Evolutionary conservation across 2,888 invertebrate genomes (phyloP).

Genomic region (Drosophila acutilabella): DNA sequence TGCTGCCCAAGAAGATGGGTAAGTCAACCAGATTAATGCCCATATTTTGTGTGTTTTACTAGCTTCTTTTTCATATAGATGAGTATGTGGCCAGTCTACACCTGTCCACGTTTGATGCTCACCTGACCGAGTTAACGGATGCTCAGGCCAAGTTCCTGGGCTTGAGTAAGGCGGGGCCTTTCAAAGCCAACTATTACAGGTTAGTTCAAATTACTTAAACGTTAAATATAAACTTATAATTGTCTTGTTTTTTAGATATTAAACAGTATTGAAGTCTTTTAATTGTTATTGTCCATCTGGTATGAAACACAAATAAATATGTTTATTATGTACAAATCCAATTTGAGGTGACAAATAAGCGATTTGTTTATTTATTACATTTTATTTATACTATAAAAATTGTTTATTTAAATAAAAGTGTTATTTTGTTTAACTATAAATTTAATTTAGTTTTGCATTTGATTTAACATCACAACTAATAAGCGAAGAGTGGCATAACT

Average conservation of each 20-base stretch:
- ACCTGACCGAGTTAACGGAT: slow-evolving; percentile 96
- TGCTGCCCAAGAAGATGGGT: slow-evolving; percentile 99
- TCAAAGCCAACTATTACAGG: slow-evolving; percentile 99
- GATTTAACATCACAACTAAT: too few species aligned
- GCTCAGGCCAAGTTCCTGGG: slow-evolving; percentile 98
- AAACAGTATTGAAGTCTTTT: slow-evolving; percentile 43
- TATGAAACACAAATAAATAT: slow-evolving; percentile 28
- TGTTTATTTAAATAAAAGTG: slow-evolving; percentile 3
- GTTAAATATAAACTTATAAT: background rate
- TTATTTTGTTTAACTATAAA: background rate
- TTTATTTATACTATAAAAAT: background rate
- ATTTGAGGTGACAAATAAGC: slow-evolving; percentile 13
- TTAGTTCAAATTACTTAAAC: slow-evolving; percentile 82
- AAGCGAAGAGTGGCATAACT: background rate
- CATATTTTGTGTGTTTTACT: background rate
- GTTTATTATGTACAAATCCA: slow-evolving; percentile 2
- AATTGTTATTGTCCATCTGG: slow-evolving; percentile 12
- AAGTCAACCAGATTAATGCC: slow-evolving; percentile 47
- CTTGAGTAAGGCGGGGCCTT: slow-evolving; percentile 97
- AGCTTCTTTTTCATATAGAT: slow-evolving; percentile 86
- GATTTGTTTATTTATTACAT: background rate
- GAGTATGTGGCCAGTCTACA: slow-evolving; percentile 98
- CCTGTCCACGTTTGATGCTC: slow-evolving; percentile 97
- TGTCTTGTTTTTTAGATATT: slow-evolving; percentile 60
- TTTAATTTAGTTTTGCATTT: too few species aligned